Conservation (phyloP, 2,113 vertebrate species). For the Grammomys surdaster region DNA sequence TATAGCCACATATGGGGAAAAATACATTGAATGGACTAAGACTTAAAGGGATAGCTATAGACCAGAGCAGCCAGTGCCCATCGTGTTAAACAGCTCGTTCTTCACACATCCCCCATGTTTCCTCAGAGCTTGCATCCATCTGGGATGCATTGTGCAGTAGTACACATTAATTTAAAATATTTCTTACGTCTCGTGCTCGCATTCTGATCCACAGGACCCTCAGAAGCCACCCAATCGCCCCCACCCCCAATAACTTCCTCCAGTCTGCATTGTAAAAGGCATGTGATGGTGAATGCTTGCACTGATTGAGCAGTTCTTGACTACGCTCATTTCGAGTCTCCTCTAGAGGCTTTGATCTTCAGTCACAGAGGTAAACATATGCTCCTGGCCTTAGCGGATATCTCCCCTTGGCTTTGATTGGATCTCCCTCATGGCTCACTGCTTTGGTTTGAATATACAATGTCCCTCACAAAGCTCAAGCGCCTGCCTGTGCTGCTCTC, state of each 20-base stretch:
- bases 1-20: neutral
- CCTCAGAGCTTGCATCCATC: neutral
- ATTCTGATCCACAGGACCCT: neutral
- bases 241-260: neutral
- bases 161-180: constrained; percentile 45
- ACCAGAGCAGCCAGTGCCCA: neutral
- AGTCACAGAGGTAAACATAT: neutral
- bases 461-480: neutral
- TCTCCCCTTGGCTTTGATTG: neutral
- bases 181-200: neutral
- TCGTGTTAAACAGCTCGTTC: neutral
- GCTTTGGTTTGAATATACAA: neutral
- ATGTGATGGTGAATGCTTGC: neutral
- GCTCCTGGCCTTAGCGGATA: neutral
- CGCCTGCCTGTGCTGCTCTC: too few relatives aligned
- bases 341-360: neutral
- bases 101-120: neutral
- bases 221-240: neutral
- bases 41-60: constrained; percentile 10
- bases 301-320: neutral
- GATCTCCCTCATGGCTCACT: neutral
- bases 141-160: neutral
- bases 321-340: neutral
- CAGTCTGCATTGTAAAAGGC: neutral
- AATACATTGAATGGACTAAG: neutral